Evolutionary conservation across 1,140 invertebrate species (phyloP).

Genomic region (Scaptomyza hsui): DNA sequence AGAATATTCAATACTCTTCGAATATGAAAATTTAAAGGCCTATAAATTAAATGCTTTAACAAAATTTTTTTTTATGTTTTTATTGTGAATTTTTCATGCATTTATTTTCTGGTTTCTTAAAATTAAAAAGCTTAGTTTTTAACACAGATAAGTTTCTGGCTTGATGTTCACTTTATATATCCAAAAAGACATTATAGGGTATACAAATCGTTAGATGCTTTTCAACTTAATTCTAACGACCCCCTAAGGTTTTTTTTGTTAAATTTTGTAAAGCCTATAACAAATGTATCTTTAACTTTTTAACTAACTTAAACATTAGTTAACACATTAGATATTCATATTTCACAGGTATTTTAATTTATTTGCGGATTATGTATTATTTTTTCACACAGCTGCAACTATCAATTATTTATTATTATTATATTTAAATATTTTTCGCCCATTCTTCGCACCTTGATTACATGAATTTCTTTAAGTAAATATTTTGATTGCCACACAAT

Average conservation of each 20-base stretch:
- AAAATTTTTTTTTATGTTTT: too few relatives aligned
- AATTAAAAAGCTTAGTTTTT: too few relatives aligned
- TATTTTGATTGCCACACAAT: constrained; percentile 7
- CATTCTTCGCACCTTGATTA: constrained; percentile 29
- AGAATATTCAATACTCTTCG: background rate
- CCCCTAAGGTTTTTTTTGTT: too few relatives aligned
- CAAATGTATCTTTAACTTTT: constrained; percentile 23
- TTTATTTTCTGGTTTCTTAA: too few relatives aligned
- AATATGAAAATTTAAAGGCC: too few relatives aligned
- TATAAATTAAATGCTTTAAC: too few relatives aligned
- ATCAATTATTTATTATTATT: constrained; percentile 14
- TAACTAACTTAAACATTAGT: constrained; percentile 17
- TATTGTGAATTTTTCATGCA: too few relatives aligned
- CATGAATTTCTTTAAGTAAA: constrained; percentile 21
- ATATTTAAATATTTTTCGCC: background rate
- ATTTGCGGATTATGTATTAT: background rate
- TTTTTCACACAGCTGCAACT: constrained; percentile 22
- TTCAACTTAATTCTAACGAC: background rate
- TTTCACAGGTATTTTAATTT: constrained; percentile 12
- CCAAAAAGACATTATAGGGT: background rate
- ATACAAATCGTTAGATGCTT: background rate
- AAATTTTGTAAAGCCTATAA: background rate
- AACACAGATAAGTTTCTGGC: too few relatives aligned
- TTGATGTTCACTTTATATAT: too few relatives aligned
- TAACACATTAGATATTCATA: constrained; percentile 5